Base-by-base conservation (phyloP, 2,797 vertebrate genomes). In the Xiphophorus birchmanni region DNA sequence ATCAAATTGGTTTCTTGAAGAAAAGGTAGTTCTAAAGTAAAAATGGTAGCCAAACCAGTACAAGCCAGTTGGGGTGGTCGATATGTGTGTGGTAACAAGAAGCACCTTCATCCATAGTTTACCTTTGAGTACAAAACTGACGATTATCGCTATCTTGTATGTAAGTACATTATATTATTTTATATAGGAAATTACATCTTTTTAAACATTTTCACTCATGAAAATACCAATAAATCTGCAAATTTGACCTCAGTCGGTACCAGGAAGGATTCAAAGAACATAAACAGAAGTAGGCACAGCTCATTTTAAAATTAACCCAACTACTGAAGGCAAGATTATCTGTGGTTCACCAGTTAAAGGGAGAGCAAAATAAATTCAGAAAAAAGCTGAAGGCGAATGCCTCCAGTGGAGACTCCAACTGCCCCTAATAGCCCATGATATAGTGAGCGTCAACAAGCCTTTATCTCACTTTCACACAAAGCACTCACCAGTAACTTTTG, bases 401-500 rank as follows among this genome's bases (percentile, higher is more conserved):
- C 80, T 82, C 80, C 44, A 60, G 29, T 74, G 78, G 60, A 26
- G 35, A 79, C 74, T 77, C 86, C 82, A 79, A 32, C 60, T 78
- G 80, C n/a, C 71, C 75, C 78, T 85, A 82, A 87, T 88, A 77
- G 76, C 37, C 86, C 81, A 37, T 73, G 58, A 48, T 29, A 71
- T 45, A 23, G 75, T 47, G 80, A 79, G 42, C 77, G 76, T 52
- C 85, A 91, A 86, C 80, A 86, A 79, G 79, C 47, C 71, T 69
- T 85, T 75, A 79, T 84, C 82, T 86, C 72, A 26, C 44, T 77
- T 73, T 83, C 58, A 75, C 77, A 75, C 42, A 73, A 72, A 79
- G n/a, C 75, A 94, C 97, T 96, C 92, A 97, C 97, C 93, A 89
- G 90, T 84, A 94, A 86, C 69, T 83, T 93, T 89, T 95, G 87